phyloP scores from a whole-genome alignment of 2,797 vertebrate genomes.

The Gephyroberyx darwinii region DNA sequence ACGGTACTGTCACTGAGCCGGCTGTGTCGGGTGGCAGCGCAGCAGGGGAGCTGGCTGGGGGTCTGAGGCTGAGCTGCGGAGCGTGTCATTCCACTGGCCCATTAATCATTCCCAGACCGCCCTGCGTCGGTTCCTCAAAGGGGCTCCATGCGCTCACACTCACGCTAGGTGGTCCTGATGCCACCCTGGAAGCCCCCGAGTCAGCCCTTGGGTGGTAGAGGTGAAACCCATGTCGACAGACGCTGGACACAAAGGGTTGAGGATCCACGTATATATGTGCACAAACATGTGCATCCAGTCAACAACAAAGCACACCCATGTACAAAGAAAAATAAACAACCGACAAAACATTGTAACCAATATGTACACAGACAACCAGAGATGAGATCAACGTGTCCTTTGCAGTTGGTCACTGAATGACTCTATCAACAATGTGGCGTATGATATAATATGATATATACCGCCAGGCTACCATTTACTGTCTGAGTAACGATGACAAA shows the following conservation, averaged over 20 bases:
- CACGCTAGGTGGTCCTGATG: conserved; percentile 78
- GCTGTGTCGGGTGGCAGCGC: conserved; percentile 71
- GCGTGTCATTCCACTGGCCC: conserved; percentile 73
- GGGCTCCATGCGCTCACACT: conserved; percentile 58
- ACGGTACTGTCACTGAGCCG: conserved; percentile 62
- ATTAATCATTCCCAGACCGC: conserved; percentile 80
- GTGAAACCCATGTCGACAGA: conserved; percentile 38
- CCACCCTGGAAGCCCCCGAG: conserved; percentile 65
- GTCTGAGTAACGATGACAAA: conserved; percentile 1
- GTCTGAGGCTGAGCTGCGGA: conserved; percentile 71
- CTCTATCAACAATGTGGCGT: not conserved
- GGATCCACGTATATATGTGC: conserved; percentile 32
- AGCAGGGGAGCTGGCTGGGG: conserved; percentile 73
- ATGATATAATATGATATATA: not conserved
- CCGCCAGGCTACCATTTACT: not conserved
- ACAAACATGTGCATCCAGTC: conserved; percentile 19
- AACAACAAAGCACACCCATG: conserved; percentile 10
- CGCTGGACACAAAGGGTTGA: conserved; percentile 54
- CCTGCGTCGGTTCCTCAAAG: conserved; percentile 63
- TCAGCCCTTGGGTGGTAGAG: conserved; percentile 22
- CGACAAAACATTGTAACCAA: conserved; percentile 2
- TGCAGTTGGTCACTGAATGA: not conserved
- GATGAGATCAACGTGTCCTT: not conserved
- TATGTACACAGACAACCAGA: not conserved
- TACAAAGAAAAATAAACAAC: conserved; percentile 42